A percentile compares a stretch with the other conserved stretches of the same genome.
These are phyloP conservation scores for Brevimyrus niger DNA, from an alignment of 2,113 vertebrate genomes.

Conservation along the genomic window DNA sequence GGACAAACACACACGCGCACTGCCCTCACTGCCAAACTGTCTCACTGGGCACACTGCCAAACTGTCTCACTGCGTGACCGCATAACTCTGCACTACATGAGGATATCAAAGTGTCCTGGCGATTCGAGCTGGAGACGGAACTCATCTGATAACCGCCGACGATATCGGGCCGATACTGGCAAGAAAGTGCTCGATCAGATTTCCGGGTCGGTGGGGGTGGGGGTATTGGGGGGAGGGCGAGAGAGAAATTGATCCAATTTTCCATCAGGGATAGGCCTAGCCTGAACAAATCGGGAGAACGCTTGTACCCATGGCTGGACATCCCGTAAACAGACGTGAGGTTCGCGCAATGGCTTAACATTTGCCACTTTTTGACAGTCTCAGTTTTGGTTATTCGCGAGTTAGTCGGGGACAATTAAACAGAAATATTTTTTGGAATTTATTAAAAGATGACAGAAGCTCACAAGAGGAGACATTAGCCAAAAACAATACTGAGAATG, in stretches of 20 bases:
- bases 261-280: not conserved
- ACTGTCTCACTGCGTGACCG: too few species aligned
- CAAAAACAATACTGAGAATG: not conserved
- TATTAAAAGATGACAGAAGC: not conserved
- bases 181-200: not conserved
- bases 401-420: not conserved
- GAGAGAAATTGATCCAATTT: not conserved
- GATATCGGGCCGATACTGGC: not conserved
- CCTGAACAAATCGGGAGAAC: not conserved
- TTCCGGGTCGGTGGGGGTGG: too few species aligned
- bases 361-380: too few species aligned
- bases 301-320: not conserved
- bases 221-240: too few species aligned
- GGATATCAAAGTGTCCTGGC: not conserved
- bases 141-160: not conserved
- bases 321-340: not conserved
- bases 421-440: not conserved
- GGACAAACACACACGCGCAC: too few species aligned
- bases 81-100: too few species aligned
- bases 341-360: not conserved
- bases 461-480: not conserved
- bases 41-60: too few species aligned
- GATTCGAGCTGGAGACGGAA: not conserved
- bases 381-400: not conserved
- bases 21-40: too few species aligned